These are phyloP conservation scores for Helogale parvula DNA, from an alignment of 2,113 vertebrate species.

Conservation along the genomic window DNA sequence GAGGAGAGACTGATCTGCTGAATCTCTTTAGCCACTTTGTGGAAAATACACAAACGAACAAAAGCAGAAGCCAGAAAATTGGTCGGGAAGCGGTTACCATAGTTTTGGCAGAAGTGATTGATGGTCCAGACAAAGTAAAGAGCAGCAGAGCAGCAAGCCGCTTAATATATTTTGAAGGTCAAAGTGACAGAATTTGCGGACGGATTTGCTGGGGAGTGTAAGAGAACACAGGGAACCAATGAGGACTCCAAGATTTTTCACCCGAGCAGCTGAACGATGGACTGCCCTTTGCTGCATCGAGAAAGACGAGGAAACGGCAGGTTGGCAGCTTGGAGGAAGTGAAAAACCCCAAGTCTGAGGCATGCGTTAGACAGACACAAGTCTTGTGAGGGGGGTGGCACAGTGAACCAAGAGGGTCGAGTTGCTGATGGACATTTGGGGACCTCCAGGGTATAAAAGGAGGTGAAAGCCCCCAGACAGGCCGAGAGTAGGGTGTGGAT, in stretches of 20 bases:
- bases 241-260: background rate
- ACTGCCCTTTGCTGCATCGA: background rate
- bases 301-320: background rate
- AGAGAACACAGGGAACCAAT: background rate
- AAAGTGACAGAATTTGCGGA: background rate
- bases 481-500: background rate
- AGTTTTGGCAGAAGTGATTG: background rate
- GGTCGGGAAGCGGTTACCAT: background rate
- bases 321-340: background rate
- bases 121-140: background rate
- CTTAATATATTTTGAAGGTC: background rate
- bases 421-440: background rate
- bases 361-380: background rate
- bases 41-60: background rate
- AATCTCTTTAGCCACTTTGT: background rate
- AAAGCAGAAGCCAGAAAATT: background rate
- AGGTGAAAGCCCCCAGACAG: background rate
- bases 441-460: background rate
- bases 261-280: background rate
- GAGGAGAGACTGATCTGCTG: background rate
- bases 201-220: background rate
- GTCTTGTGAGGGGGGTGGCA: background rate
- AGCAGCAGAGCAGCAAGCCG: background rate
- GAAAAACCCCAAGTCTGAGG: background rate
- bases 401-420: rapidly evolving